Evolutionary conservation across 2,113 vertebrate genomes (phyloP), one percentile per base, ranked within the genome.

Genomic region (Nannospalax galili): DNA sequence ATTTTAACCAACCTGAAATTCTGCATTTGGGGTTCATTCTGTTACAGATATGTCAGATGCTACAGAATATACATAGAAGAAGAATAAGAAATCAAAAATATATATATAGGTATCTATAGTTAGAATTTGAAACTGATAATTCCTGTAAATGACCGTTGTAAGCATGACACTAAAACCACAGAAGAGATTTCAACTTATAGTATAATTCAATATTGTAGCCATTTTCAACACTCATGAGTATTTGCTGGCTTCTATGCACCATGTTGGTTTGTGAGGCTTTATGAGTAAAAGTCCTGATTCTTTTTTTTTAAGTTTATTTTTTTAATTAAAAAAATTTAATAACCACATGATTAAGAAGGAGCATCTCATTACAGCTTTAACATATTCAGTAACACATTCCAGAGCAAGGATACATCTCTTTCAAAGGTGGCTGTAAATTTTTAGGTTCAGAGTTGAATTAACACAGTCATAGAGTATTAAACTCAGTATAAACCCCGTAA

Each of bases 101-200:
- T 56, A 4, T 80, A 73, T 70, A 32, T 1, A 69, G 7, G 42
- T 52, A 73, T 40, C 12, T 88, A 17, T 56, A 77, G 40, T 45
- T 40, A 91, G 91, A 93, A 86, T 5, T 82, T 73, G 20, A 95
- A 85, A 64, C 70, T 30, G 56, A 81, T 60, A 81, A 94, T 65
- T 45, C 35, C 22, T 84, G 24, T 52, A 28, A 92, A 28, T 77
- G 22, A 93, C 5, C 10, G 20, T 84, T 84, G 8, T 72, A 88
- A 79, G 11, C 67, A 24, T 91, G 10, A 56, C n/a, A 78, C 4
- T 89, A 75, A 93, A 90, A 64, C 7, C 37, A n/a, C 15, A 65
- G 3, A n/a, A 24, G 9, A 69, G 20, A 81, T 17, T 91, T 93
- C 56, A 91, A 6, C 20, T 88, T 52, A 24, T 67, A 90, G 28